Conservation (phyloP, 2,888 invertebrate species). For the Nezara viridula region DNA sequence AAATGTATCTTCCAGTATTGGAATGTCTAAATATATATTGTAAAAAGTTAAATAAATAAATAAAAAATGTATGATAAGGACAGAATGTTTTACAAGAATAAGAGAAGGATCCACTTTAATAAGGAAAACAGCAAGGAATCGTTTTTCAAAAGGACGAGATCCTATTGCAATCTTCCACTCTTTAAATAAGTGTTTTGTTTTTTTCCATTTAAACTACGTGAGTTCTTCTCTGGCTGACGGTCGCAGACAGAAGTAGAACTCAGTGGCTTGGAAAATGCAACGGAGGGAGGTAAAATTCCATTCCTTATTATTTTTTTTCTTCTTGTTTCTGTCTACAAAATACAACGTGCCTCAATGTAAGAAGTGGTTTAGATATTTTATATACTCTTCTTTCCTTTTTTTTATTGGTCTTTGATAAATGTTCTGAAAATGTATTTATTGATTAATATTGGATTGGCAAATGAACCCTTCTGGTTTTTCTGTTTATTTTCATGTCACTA, state of each 20-base stretch:
- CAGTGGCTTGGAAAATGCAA: conserved; percentile 44
- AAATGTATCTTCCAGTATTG: too few species aligned
- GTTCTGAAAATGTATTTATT: neutral
- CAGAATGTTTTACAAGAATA: neutral
- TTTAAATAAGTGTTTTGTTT: conserved; percentile 48
- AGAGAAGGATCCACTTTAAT: neutral
- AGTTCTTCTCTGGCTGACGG: conserved; percentile 21
- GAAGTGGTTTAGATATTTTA: neutral
- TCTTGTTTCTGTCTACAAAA: neutral
- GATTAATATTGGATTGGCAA: too few species aligned
- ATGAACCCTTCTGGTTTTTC: too few species aligned
- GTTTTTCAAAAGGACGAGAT: conserved; percentile 1
- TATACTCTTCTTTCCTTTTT: neutral
- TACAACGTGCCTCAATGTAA: conserved; percentile 13
- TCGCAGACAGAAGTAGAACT: conserved; percentile 20
- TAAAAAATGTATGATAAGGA: neutral
- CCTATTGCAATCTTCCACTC: conserved; percentile 21
- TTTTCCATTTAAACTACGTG: conserved; percentile 43
- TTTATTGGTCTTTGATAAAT: neutral
- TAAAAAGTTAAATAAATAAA: too few species aligned
- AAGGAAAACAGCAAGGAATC: neutral
- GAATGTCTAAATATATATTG: too few species aligned
- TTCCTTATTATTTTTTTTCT: neutral
- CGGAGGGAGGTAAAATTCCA: neutral
- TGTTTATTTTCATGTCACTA: too few species aligned